phyloP scores from a whole-genome alignment of 2,888 invertebrate genomes.

The Crossocerus cetratus region DNA sequence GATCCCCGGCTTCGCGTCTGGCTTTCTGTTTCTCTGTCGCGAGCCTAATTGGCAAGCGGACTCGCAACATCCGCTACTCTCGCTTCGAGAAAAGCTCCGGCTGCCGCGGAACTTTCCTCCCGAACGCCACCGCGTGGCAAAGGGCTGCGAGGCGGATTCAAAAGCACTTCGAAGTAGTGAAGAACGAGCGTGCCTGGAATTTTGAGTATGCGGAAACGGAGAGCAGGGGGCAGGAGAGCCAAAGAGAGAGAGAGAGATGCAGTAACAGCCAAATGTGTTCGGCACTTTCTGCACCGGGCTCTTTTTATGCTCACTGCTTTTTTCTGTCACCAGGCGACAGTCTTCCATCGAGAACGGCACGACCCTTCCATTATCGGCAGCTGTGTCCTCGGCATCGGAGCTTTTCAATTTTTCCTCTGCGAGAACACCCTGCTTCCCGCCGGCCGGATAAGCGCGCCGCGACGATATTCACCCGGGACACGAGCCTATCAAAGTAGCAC shows the following conservation, averaged over 20 bases:
- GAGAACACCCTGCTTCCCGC: not conserved
- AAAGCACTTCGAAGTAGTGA: slow-evolving; percentile 50
- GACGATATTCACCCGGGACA: no score
- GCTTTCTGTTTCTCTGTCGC: not conserved
- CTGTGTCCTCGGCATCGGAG: no score
- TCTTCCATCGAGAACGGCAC: no score
- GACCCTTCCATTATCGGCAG: not conserved
- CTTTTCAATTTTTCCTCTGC: not conserved
- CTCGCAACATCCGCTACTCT: slow-evolving; percentile 16
- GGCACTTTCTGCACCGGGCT: no score
- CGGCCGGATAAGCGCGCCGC: no score
- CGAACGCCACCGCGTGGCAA: not conserved
- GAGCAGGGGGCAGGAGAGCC: not conserved
- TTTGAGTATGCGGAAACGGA: slow-evolving; percentile 27
- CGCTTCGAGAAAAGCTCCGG: not conserved
- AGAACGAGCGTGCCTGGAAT: slow-evolving; percentile 56
- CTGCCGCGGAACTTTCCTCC: not conserved
- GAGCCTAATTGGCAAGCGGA: slow-evolving; percentile 47
- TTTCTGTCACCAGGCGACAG: not conserved
- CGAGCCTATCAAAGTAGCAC: no score
- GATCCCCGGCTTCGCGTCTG: not conserved
- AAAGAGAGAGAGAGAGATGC: not conserved
- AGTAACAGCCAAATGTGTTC: no score
- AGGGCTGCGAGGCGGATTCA: slow-evolving; percentile 57
- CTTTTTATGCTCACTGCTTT: not conserved